These are phyloP conservation scores for Cynaeus angustus DNA, from an alignment of 2,888 invertebrate genomes.

Conservation along the genomic window DNA sequence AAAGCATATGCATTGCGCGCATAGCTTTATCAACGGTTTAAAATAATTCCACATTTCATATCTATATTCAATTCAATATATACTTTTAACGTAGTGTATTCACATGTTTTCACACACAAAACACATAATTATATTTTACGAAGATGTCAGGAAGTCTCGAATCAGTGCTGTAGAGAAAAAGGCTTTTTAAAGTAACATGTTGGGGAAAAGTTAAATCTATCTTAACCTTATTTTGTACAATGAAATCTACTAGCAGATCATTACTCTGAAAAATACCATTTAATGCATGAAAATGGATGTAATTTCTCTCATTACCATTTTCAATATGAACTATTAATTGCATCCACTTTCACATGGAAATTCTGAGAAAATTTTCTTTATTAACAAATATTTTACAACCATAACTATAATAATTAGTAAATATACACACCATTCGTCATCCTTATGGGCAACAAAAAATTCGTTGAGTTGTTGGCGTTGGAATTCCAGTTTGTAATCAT, in stretches of 20 bases:
- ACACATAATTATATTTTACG: conserved; percentile 70
- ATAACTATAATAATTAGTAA: conserved; percentile 9
- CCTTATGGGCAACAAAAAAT: conserved; percentile 99
- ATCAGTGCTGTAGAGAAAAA: conserved; percentile 71
- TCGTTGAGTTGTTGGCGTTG: conserved; percentile 97
- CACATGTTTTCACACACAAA: conserved; percentile 68
- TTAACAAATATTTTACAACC: neutral
- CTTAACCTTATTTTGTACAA: conserved; percentile 32
- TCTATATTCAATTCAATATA: conserved; percentile 51
- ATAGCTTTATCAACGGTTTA: conserved; percentile 67
- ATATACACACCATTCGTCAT: conserved; percentile 96
- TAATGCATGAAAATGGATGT: conserved; percentile 45
- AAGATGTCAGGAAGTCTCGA: conserved; percentile 68
- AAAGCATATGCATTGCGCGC: conserved; percentile 72
- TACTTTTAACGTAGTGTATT: conserved; percentile 61
- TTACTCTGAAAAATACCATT: conserved; percentile 23
- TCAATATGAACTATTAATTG: conserved; percentile 15
- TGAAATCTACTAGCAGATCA: conserved; percentile 19
- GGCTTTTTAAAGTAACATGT: conserved; percentile 63
- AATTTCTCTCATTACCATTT: conserved; percentile 3
- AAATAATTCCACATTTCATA: conserved; percentile 61
- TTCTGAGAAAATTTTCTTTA: conserved; percentile 13
- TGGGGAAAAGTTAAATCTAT: conserved; percentile 49
- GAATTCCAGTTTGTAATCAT: conserved; percentile 98
- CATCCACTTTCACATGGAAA: conserved; percentile 44